A percentile compares a stretch with the other conserved stretches of the same genome.
These are phyloP conservation scores for Oryzias javanicus DNA, from an alignment of 2,113 vertebrate genomes.

Conservation along the genomic window DNA sequence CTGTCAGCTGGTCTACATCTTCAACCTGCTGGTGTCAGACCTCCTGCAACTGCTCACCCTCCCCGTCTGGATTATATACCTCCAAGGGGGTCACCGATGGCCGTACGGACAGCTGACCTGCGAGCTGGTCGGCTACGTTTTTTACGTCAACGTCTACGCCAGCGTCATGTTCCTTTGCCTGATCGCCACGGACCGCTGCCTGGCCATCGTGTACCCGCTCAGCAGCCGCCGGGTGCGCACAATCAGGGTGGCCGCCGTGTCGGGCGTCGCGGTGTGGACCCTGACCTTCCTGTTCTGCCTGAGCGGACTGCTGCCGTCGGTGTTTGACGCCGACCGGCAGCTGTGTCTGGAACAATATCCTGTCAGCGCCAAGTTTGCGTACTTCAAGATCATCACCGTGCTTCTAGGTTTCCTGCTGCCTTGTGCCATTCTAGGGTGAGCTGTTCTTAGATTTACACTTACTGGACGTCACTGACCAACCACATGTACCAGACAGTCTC, in stretches of 20 bases:
- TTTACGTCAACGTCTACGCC: conserved; percentile 77
- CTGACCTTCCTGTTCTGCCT: conserved; percentile 77
- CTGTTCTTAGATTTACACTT: neutral
- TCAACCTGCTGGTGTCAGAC: conserved; percentile 79
- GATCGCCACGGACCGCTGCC: conserved; percentile 75
- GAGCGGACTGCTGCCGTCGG: conserved; percentile 74
- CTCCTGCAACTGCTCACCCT: conserved; percentile 76
- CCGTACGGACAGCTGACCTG: conserved; percentile 56
- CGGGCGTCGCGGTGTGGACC: conserved; percentile 59
- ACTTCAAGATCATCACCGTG: conserved; percentile 70
- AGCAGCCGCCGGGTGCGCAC: conserved; percentile 70
- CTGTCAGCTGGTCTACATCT: conserved; percentile 77
- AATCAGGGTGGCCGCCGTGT: conserved; percentile 54
- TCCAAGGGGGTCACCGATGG: conserved; percentile 63
- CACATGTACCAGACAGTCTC: no score
- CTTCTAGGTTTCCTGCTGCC: conserved; percentile 75
- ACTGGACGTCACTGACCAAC: neutral
- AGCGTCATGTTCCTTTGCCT: conserved; percentile 78
- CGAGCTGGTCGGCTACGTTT: conserved; percentile 70
- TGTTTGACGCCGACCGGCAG: conserved; percentile 49
- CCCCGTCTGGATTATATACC: conserved; percentile 77
- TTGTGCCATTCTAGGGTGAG: conserved; percentile 76
- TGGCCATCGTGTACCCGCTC: conserved; percentile 76
- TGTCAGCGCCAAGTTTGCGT: conserved; percentile 55
- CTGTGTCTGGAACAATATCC: conserved; percentile 73